These are phyloP conservation scores for Lepidostoma basale DNA, from an alignment of 1,140 invertebrate genomes.

Conservation along the genomic window DNA sequence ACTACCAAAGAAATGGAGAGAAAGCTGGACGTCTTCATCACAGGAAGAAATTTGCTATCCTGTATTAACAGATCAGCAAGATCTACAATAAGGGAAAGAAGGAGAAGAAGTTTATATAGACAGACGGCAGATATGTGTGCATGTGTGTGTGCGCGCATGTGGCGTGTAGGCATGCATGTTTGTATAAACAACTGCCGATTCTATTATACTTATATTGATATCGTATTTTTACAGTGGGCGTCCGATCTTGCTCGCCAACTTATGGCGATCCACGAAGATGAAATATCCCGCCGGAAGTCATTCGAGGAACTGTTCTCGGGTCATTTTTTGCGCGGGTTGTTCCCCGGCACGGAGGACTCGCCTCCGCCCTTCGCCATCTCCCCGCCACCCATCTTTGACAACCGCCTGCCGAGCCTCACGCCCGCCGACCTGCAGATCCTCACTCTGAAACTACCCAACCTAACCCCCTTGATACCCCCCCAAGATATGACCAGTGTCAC, in stretches of 20 bases:
- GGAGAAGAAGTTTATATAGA: too few species aligned
- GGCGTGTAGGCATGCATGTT: too few species aligned
- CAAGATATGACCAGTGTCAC: conserved; percentile 71
- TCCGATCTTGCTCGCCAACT: conserved; percentile 77
- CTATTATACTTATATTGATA: too few species aligned
- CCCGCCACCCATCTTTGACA: conserved; percentile 77
- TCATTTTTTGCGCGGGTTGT: conserved; percentile 85
- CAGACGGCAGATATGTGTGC: too few species aligned
- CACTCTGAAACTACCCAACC: conserved; percentile 50
- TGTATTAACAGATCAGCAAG: too few species aligned
- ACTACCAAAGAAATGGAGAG: too few species aligned
- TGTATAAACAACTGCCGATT: too few species aligned
- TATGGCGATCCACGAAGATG: conserved; percentile 76
- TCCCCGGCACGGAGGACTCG: conserved; percentile 85
- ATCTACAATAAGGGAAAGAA: too few species aligned
- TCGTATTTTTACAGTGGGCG: conserved; percentile 72
- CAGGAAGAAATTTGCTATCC: too few species aligned
- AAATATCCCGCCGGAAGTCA: conserved; percentile 70
- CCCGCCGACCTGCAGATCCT: conserved; percentile 54
- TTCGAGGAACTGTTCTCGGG: conserved; percentile 80
- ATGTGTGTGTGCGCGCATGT: too few species aligned
- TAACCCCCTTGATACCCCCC: conserved; percentile 57
- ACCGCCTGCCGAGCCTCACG: conserved; percentile 70
- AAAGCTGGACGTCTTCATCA: too few species aligned
- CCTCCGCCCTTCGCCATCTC: conserved; percentile 85